Percentiles rank a stretch among this genome's conserved stretches.
These are phyloP conservation scores for Allophyes oxyacanthae DNA, from an alignment of 2,888 invertebrate species.

Conservation along the genomic window DNA sequence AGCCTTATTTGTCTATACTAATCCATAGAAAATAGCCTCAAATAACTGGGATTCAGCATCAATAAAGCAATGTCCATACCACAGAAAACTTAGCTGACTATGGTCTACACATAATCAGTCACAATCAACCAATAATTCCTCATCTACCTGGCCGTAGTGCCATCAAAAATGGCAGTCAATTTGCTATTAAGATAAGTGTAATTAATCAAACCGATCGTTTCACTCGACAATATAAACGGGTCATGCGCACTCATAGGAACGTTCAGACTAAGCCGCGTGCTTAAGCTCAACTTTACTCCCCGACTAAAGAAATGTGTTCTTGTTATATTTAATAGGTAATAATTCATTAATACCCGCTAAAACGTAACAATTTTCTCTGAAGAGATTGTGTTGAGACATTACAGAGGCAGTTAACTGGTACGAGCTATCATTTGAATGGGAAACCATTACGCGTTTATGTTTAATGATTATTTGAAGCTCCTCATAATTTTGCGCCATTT, in stretches of 20 bases:
- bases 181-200: constrained; percentile 61
- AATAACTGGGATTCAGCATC: too few species aligned
- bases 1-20: too few species aligned
- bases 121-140: constrained; percentile 25
- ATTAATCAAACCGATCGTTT: constrained; percentile 68
- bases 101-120: constrained; percentile 28
- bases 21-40: too few species aligned
- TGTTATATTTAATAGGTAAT: constrained; percentile 82
- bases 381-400: constrained; percentile 86
- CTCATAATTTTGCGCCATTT: constrained; percentile 83
- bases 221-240: constrained; percentile 45
- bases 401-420: constrained; percentile 82
- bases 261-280: constrained; percentile 60
- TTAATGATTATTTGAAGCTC: constrained; percentile 86
- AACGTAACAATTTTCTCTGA: constrained; percentile 80
- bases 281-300: constrained; percentile 67
- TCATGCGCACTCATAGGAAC: constrained; percentile 41
- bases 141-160: constrained; percentile 32
- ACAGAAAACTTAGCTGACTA: too few species aligned
- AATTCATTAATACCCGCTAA: constrained; percentile 84
- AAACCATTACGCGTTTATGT: constrained; percentile 86
- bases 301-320: constrained; percentile 76
- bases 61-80: not conserved
- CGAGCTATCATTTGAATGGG: constrained; percentile 84
- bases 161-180: constrained; percentile 47